Evolutionary conservation across 2,888 invertebrate genomes (phyloP), one percentile per base, ranked within the genome.

Genomic region (Salticus scenicus): DNA sequence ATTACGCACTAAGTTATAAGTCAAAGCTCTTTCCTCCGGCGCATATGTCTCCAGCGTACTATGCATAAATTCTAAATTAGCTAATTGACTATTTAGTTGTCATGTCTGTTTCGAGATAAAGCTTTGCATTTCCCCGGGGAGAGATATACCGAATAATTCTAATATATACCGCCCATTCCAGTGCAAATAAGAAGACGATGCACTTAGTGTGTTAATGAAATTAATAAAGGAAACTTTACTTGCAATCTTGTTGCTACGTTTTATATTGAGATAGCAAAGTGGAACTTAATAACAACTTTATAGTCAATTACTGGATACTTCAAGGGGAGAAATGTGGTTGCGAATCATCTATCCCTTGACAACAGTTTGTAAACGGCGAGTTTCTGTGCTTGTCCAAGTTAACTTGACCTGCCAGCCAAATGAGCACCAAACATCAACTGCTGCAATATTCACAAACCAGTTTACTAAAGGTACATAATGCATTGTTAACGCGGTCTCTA

Each of bases 351-450:
- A 64, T 85, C 85, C 85, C 85, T 30, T 79, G 85, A 85, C 75
- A 85, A 75, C 73, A 71, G 79, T 83, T 83, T 71, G 73, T 67
- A 63, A 74, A 63, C n/a, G 37, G 41, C 57, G 70, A 80, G 47
- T 33, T 69, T 67, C 74, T 30, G 30, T 41, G 70, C 67, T 67
- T 71, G 78, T 82, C 82, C 82, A 70, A 74, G 72, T 69, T 72
- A 85, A 79, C 78, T 78, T 74, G 72, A 76, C 78, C 79, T 74
- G 85, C 85, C 85, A 75, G 27, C 75, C 71, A 85, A 85, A 80
- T 80, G 85, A 85, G 85, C 85, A 78, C 74, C 84, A 85, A 85
- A 85, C 84, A 85, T 85, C 72, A 80, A 75, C 77, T 85, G 74
- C 57, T 85, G 79, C 75, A 85, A 85, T 85, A 85, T 85, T 85